phyloP scores from a whole-genome alignment of 1,140 invertebrate species.

The Drosophila nikananu region DNA sequence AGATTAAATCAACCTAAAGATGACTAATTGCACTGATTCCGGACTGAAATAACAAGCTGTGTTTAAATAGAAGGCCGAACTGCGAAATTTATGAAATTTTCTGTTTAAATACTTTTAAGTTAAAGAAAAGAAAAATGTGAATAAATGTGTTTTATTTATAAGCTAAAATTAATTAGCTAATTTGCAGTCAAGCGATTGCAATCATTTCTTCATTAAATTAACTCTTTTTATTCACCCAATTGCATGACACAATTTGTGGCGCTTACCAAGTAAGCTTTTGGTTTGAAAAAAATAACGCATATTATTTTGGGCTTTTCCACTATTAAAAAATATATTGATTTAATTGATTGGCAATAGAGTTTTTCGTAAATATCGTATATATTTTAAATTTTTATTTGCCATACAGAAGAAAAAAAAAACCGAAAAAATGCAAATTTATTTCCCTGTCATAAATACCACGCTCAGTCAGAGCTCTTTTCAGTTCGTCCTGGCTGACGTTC shows the following conservation, averaged over 20 bases:
- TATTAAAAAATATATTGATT: conserved; percentile 1
- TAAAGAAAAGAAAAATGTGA: not conserved
- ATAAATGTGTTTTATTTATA: too few species aligned
- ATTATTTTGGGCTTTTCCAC: not conserved
- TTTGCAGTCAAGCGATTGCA: not conserved
- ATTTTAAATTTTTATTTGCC: conserved; percentile 3
- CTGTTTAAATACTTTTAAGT: too few species aligned
- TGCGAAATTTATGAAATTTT: not conserved
- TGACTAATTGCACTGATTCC: not conserved
- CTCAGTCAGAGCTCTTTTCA: conserved; percentile 21
- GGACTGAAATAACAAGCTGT: not conserved
- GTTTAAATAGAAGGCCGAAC: not conserved
- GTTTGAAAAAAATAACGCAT: not conserved
- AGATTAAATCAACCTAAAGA: not conserved
- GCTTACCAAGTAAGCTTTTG: conserved; percentile 1
- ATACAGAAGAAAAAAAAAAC: not conserved
- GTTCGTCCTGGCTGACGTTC: conserved; percentile 13
- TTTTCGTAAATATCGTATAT: not conserved
- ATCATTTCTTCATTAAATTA: conserved; percentile 9
- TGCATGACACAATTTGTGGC: not conserved
- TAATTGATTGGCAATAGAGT: not conserved
- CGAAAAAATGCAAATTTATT: conserved; percentile 21
- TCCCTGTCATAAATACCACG: conserved; percentile 27
- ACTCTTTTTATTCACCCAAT: not conserved
- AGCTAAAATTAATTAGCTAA: not conserved